Conservation (phyloP, 2,888 invertebrate genomes). For the Ormyrus thymus region DNA sequence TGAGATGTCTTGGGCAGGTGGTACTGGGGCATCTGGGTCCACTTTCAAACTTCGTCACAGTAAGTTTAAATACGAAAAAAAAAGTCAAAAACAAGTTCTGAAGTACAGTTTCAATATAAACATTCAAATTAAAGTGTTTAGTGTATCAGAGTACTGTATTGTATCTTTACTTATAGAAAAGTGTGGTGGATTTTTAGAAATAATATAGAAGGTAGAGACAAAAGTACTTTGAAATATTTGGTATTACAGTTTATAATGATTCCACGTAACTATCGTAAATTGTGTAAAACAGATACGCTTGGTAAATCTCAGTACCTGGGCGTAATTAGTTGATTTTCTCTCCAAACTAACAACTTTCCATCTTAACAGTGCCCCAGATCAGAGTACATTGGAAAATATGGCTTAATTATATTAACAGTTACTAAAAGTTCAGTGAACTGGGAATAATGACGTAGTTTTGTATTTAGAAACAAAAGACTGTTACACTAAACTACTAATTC, state of each 20-base stretch:
- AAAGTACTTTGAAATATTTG: too few relatives aligned
- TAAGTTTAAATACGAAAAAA: slow-evolving; percentile 43
- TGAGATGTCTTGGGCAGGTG: slow-evolving; percentile 57
- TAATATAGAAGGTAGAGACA: too few relatives aligned
- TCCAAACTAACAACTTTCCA: slow-evolving; percentile 29
- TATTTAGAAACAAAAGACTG: not conserved
- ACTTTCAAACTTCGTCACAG: slow-evolving; percentile 51
- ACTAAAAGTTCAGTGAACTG: not conserved
- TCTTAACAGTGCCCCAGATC: slow-evolving; percentile 50
- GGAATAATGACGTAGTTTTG: not conserved
- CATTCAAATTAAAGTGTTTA: not conserved
- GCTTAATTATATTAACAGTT: slow-evolving; percentile 11
- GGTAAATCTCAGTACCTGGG: not conserved
- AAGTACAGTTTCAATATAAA: not conserved
- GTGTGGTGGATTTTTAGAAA: too few relatives aligned
- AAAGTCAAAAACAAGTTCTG: not conserved
- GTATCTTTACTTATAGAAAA: not conserved
- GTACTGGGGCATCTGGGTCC: slow-evolving; percentile 54
- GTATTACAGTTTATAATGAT: too few relatives aligned
- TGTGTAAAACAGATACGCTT: not conserved
- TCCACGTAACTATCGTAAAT: not conserved
- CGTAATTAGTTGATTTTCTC: not conserved
- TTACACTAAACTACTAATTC: not conserved
- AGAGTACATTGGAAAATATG: slow-evolving; percentile 20
- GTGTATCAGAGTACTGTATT: not conserved